phyloP scores from a whole-genome alignment of 2,888 invertebrate species.

The Metellina segmentata region DNA sequence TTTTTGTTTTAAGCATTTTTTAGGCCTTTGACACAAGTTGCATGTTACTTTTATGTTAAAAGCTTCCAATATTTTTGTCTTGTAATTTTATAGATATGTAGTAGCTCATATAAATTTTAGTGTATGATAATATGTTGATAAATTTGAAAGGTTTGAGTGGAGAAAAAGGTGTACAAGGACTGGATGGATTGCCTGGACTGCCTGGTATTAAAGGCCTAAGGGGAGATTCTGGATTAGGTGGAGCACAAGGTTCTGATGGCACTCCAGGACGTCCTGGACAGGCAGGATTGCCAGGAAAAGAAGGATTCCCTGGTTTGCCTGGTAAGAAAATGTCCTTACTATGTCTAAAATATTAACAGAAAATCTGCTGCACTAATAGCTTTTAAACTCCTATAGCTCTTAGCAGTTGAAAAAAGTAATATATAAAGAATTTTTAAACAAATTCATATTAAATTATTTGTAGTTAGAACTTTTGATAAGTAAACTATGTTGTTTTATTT shows the following conservation, averaged over 20 bases:
- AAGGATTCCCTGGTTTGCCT: slow-evolving; percentile 85
- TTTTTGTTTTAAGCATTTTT: not conserved
- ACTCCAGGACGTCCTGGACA: slow-evolving; percentile 59
- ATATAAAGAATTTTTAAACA: too few relatives aligned
- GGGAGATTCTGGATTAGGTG: slow-evolving; percentile 83
- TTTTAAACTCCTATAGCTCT: not conserved
- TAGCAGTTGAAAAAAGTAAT: not conserved
- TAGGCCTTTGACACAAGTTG: not conserved
- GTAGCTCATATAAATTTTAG: not conserved
- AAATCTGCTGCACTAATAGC: not conserved
- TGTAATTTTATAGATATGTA: too few relatives aligned
- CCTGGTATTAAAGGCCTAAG: slow-evolving; percentile 87
- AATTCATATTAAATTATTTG: too few relatives aligned
- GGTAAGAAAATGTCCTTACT: slow-evolving; percentile 81
- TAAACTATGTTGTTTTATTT: not conserved
- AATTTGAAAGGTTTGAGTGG: slow-evolving; percentile 80
- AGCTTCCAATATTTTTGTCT: not conserved
- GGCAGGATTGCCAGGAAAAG: slow-evolving; percentile 83
- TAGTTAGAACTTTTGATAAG: not conserved
- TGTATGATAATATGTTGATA: not conserved
- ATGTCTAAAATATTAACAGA: not conserved
- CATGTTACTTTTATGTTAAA: not conserved
- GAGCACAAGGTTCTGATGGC: slow-evolving; percentile 90
- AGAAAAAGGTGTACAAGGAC: slow-evolving; percentile 82
- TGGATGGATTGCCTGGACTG: slow-evolving; percentile 84